Percentiles rank a stretch among this genome's conserved stretches.
phyloP scores from a whole-genome alignment of 2,113 vertebrate genomes.

The Chitala chitala region DNA sequence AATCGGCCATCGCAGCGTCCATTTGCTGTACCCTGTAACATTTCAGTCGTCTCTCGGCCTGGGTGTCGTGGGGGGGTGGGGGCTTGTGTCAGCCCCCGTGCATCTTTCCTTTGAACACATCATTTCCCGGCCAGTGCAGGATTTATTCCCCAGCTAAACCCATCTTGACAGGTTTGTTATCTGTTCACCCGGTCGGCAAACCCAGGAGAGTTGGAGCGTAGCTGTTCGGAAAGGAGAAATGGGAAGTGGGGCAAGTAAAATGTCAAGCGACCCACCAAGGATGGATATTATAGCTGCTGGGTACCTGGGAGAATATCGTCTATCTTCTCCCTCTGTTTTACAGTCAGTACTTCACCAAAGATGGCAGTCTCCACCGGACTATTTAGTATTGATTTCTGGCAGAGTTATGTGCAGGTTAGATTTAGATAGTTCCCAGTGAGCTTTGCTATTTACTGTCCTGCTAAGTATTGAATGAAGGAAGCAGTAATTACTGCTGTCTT shows the following conservation, averaged over 20 bases:
- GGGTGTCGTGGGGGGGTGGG: constrained; percentile 63
- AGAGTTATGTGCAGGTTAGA: constrained; percentile 38
- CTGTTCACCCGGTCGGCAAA: constrained; percentile 73
- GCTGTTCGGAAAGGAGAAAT: constrained; percentile 67
- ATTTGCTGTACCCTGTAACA: constrained; percentile 58
- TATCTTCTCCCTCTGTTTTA: constrained; percentile 75
- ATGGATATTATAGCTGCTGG: constrained; percentile 81
- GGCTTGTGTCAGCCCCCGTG: constrained; percentile 61
- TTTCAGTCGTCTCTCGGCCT: constrained; percentile 63
- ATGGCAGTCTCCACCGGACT: constrained; percentile 65
- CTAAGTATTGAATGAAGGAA: constrained; percentile 29
- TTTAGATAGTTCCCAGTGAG: constrained; percentile 35
- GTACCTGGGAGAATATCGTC: constrained; percentile 69
- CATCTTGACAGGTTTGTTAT: constrained; percentile 85
- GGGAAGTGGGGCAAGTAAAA: constrained; percentile 78
- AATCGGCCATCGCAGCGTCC: constrained; percentile 68
- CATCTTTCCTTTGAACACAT: constrained; percentile 68
- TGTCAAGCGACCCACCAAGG: constrained; percentile 83
- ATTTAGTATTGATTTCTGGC: constrained; percentile 65
- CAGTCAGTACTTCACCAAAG: constrained; percentile 66
- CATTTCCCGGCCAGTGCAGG: constrained; percentile 68
- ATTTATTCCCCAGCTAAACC: constrained; percentile 76
- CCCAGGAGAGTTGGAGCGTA: constrained; percentile 70
- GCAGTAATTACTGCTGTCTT: constrained; percentile 29
- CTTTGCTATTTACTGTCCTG: constrained; percentile 24